These are phyloP conservation scores for Corvus moneduloides DNA, from an alignment of 2,113 vertebrate species.

Conservation along the genomic window DNA sequence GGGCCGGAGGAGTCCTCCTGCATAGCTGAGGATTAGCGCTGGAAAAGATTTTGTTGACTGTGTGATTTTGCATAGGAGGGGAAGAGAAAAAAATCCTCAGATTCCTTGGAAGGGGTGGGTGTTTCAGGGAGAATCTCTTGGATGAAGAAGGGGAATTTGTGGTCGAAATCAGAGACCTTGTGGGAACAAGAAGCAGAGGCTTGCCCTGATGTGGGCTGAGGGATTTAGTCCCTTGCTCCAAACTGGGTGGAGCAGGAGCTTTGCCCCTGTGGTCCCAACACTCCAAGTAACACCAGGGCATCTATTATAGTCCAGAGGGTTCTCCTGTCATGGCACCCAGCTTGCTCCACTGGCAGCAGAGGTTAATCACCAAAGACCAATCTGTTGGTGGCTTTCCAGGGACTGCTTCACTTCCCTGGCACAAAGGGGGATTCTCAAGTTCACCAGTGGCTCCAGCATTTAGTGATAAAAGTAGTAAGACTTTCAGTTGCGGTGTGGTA, in stretches of 20 bases:
- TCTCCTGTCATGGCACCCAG: background rate
- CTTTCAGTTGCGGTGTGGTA: background rate
- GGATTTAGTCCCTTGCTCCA: background rate
- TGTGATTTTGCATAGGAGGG: background rate
- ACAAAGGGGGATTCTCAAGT: background rate
- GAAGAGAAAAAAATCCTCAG: background rate
- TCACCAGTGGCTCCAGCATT: background rate
- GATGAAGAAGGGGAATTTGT: background rate
- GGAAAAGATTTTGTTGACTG: conserved; percentile 45
- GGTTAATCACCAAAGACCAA: background rate
- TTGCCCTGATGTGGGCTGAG: fast-evolving
- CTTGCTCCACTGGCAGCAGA: background rate
- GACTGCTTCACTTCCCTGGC: background rate
- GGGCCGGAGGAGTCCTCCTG: background rate
- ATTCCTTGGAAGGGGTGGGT: background rate
- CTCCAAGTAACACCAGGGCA: background rate
- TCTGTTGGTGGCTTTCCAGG: background rate
- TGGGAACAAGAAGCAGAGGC: fast-evolving
- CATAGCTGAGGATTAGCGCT: conserved; percentile 35
- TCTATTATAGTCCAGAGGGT: background rate
- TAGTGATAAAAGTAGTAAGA: background rate
- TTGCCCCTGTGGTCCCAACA: background rate
- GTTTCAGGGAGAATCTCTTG: background rate
- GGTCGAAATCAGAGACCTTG: background rate
- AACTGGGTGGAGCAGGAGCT: fast-evolving